phyloP scores from a whole-genome alignment of 2,888 invertebrate genomes.

The Muschampia plurimacula region DNA sequence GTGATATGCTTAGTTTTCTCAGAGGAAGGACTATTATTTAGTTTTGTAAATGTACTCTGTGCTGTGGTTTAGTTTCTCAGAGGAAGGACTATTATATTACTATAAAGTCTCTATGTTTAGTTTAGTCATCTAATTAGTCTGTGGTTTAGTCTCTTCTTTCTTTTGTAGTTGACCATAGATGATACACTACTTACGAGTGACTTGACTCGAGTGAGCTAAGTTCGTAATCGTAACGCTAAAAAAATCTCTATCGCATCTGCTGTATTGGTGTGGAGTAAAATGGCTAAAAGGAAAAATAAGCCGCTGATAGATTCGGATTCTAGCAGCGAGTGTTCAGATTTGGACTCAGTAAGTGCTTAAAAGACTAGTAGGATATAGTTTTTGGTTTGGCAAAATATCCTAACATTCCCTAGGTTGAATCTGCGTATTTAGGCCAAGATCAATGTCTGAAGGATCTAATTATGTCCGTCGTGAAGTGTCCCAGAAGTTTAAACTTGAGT shows the following conservation, averaged over 20 bases:
- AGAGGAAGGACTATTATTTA: too few relatives aligned
- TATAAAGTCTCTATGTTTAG: too few relatives aligned
- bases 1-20: too few relatives aligned
- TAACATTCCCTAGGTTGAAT: slow-evolving; percentile 65
- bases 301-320: slow-evolving; percentile 93
- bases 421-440: slow-evolving; percentile 77
- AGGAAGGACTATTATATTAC: too few relatives aligned
- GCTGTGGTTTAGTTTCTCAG: too few relatives aligned
- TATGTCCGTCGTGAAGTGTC: slow-evolving; percentile 59
- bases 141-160: too few relatives aligned
- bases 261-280: slow-evolving; percentile 59
- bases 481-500: background rate
- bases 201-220: too few relatives aligned
- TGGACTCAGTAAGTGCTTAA: slow-evolving; percentile 90
- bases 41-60: too few relatives aligned
- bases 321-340: slow-evolving; percentile 92
- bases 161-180: too few relatives aligned
- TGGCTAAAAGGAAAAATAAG: slow-evolving; percentile 95
- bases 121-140: too few relatives aligned
- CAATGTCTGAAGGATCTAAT: slow-evolving; percentile 66
- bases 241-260: slow-evolving; percentile 19
- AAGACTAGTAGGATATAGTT: slow-evolving; percentile 62
- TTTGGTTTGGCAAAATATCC: slow-evolving; percentile 56
- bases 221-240: slow-evolving; percentile 37
- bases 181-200: too few relatives aligned